Conservation (phyloP, 2,888 invertebrate species). For the Argynnis bischoffii region DNA sequence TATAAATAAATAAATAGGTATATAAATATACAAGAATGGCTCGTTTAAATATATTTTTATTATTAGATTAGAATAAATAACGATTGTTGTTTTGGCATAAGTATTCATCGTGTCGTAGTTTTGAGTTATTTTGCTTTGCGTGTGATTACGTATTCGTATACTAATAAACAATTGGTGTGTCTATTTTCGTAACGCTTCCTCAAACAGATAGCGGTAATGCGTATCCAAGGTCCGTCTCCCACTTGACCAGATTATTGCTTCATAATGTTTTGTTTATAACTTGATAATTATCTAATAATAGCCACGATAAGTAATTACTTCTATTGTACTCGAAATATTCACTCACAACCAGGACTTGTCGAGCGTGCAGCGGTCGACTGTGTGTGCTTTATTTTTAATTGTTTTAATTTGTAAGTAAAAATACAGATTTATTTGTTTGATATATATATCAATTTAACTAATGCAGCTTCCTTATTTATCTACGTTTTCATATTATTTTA, state of each 20-base stretch:
- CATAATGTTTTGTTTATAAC: conserved; percentile 18
- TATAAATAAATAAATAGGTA: no score
- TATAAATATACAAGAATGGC: no score
- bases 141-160: conserved; percentile 6
- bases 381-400: not conserved
- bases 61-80: no score
- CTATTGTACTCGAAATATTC: conserved; percentile 9
- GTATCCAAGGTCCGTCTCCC: conserved; percentile 35
- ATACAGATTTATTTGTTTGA: no score
- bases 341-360: not conserved
- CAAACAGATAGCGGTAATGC: conserved; percentile 35
- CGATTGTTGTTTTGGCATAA: no score
- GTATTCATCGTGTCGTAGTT: no score
- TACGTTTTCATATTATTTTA: no score
- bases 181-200: conserved; percentile 40
- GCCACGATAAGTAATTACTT: conserved; percentile 13
- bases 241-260: conserved; percentile 32
- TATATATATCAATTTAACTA: no score
- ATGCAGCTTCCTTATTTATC: no score
- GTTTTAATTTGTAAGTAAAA: no score
- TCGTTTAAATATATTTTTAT: no score
- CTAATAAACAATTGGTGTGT: conserved; percentile 27
- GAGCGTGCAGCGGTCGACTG: not conserved
- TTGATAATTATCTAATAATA: conserved; percentile 10
- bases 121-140: not conserved